Evolutionary conservation across 92 coral and sea anemone genomes (phyloP), one percentile per base, ranked within the genome.

Genomic region (Pocillopora grandis): DNA sequence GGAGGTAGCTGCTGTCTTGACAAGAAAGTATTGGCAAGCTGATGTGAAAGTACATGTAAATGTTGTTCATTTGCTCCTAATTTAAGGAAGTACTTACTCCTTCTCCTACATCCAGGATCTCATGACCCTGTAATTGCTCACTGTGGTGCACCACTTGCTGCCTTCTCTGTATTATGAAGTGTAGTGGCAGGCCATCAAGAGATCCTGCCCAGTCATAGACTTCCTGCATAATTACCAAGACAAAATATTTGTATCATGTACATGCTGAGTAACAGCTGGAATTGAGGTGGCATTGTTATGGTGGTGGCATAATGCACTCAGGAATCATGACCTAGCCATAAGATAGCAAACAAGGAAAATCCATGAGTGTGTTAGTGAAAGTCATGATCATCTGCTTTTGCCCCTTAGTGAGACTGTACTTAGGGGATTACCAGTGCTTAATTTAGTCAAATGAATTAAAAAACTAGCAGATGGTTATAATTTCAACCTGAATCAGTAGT

Each of bases 131-230:
- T 52, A 70, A 13, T 20, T 11, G 37, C 49, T 70, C 74, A 20
- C 36, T 0, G 52, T 70, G 48, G 6, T 1, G 74, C 3, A 70
- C 48, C 48, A 70, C 74, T 27, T 27, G 37, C 27, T 23, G 27
- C 27, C 74, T 27, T 27, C 74, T 70, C 12, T 33, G 56, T 70
- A 70, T 70, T 12, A 52, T 70, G 15, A 70, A 70, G 48, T 20
- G 48, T 11, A 70, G 74, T 12, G 74, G 74, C 55, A 70, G 37
- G 42, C 14, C 48, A 27, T 70, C 55, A 70, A 2, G 17, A 27
- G 74, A 70, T 3, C 74, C 74, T 20, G 74, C 74, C 74, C 57
- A 70, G 52, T 70, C 74, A 70, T 70, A 70, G 5, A 70, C 74
- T 18, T 70, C 74, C 79, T 75, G 79, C 63, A 60, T 60, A 60